These are phyloP conservation scores for Dasyprocta punctata DNA, from an alignment of 2,113 vertebrate genomes.

Conservation along the genomic window DNA sequence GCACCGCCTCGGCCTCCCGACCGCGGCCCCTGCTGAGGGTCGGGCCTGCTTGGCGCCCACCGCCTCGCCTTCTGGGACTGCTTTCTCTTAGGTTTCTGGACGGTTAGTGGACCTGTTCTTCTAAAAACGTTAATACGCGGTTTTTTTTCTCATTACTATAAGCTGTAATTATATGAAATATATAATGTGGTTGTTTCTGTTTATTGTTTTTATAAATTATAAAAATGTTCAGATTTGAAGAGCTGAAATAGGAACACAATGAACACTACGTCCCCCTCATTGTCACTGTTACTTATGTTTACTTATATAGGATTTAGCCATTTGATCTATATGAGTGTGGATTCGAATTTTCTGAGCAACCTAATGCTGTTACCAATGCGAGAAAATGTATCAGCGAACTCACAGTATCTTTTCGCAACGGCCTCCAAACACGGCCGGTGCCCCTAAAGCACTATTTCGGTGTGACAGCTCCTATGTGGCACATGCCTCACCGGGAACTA, in stretches of 20 bases:
- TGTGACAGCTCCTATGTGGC: too few relatives aligned
- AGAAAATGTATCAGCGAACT: neutral
- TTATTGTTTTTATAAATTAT: neutral
- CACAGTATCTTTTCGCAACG: neutral
- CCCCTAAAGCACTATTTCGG: neutral
- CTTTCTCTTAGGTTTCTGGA: slow-evolving; percentile 15
- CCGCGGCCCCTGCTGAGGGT: too few relatives aligned
- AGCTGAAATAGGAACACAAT: neutral
- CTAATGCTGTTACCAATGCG: neutral
- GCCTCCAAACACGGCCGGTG: neutral
- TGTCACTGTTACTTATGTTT: neutral
- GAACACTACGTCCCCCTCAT: neutral
- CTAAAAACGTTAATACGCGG: neutral
- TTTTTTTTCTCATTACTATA: neutral
- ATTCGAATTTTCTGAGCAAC: neutral
- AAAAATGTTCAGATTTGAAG: neutral
- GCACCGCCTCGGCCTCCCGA: too few relatives aligned
- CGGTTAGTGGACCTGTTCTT: neutral
- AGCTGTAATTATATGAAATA: neutral
- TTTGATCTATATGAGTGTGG: neutral
- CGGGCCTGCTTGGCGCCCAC: neutral
- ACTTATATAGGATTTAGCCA: neutral
- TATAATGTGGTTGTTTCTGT: slow-evolving; percentile 12
- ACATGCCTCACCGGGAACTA: neutral
- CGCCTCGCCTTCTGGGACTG: neutral